Evolutionary conservation across 2,113 vertebrate genomes (phyloP), one percentile per base, ranked within the genome.

Genomic region (Gallinago media): DNA sequence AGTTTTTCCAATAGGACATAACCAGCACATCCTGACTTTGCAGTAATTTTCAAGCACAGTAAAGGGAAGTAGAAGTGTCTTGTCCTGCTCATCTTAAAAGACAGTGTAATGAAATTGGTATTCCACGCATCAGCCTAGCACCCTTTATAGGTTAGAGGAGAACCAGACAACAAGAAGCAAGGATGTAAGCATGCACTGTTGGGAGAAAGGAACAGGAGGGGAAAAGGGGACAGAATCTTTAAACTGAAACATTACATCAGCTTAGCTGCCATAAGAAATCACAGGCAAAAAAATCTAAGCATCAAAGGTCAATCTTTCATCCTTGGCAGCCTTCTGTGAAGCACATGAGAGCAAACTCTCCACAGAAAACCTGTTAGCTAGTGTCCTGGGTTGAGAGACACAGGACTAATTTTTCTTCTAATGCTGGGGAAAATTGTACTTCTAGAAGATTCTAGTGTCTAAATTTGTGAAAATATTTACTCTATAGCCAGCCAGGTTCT

Each of bases 121-220:
- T 44, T 89, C 19, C 29, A 70, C 32, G 27, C 29, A 31, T 40
- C 50, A 89, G 55, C 42, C 27, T 29, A 77, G 55, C 27, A 78
- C 23, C 13, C 34, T 82, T 79, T 55, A 73, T 17, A 50, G 27
- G 32, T 79, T 50, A 58, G 25, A 32, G 11, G 23, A 81, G 40
- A 86, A 66, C 29, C 58, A 85, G 10, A 52, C 5, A n/a, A 68
- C 29, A 88, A 1, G 3, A 61, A 55, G 27, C 9, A 8, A 55
- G 27, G 21, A 26, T 6, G 9, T 47, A 34, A 38, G 31, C 29
- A 38, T 14, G 22, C 40, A 56, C 12, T 50, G 44, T 5, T 83
- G 34, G 23, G 15, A 34, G 9, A 63, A 4, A 4, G 4, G 4
- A 86, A 32, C 1, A 8, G 9, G 27, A 46, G 3, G 8, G 12